phyloP scores from a whole-genome alignment of 2,888 invertebrate genomes.

The Andrena hattorfiana region DNA sequence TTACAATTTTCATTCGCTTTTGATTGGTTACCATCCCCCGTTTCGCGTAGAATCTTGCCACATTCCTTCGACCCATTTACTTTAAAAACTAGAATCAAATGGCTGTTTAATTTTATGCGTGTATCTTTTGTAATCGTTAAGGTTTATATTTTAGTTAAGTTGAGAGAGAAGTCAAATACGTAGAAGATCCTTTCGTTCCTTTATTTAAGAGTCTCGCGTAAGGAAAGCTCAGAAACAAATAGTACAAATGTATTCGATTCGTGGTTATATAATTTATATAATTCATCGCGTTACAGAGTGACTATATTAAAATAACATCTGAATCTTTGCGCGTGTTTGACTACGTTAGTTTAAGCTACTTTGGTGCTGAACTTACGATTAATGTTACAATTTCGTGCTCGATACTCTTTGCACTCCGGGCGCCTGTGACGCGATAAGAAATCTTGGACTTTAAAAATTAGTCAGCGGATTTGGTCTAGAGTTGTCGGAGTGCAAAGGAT shows the following conservation, averaged over 20 bases:
- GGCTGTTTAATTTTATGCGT: slow-evolving; percentile 6
- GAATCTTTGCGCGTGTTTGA: slow-evolving; percentile 19
- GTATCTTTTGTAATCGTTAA: neutral
- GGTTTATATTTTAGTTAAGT: neutral
- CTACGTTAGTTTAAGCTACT: slow-evolving; percentile 5
- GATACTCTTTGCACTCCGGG: slow-evolving; percentile 15
- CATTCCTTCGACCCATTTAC: neutral
- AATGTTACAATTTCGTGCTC: slow-evolving; percentile 2
- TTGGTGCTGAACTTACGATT: neutral
- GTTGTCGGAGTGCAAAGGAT: slow-evolving; percentile 11
- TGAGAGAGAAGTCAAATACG: too few relatives aligned
- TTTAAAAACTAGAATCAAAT: neutral
- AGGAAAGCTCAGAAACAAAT: neutral
- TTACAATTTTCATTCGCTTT: too few relatives aligned
- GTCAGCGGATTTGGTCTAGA: neutral
- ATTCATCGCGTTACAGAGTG: neutral
- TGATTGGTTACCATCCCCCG: neutral
- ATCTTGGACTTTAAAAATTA: neutral
- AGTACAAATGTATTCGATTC: neutral
- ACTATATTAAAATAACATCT: slow-evolving; percentile 28
- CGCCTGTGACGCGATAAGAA: neutral
- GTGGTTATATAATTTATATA: neutral
- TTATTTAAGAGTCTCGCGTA: slow-evolving; percentile 5
- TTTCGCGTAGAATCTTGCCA: neutral
- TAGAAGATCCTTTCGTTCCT: neutral